Base-by-base conservation (phyloP, 2,113 vertebrate species). In the Collichthys lucidus region DNA sequence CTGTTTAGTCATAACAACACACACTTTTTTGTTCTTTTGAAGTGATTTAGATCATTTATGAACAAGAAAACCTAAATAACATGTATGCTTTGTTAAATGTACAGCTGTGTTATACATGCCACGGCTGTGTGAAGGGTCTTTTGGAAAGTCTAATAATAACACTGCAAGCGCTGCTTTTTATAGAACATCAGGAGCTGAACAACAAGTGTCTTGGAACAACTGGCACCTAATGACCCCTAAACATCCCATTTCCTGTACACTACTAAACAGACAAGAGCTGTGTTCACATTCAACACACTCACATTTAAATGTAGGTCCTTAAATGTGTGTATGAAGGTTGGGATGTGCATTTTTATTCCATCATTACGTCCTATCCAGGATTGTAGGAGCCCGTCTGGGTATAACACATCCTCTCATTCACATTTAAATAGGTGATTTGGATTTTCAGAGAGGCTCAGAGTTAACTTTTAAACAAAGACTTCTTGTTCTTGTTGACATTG, bases 91-190 rank as follows among this genome's bases (percentile, higher is more conserved):
- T 14, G 15, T 47, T 29, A 20, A 19, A 16, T 49, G 6, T 49
- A 10, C 60, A 22, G 22, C 2, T 61, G 17, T 35, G 29, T 42
- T 40, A 40, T 17, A 3, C n/a, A 12, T 35, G 20, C 20, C 40
- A 31, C 26, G 15, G 49, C 40, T 31, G 44, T 42, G 59, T 5
- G 31, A 46, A 50, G 11, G 17, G 29, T 42, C 53, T 52, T n/a
- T 40, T 26, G 26, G 52, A 42, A 40, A 11, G 52, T 49, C 20
- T 59, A 50, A 35, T n/a, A 62, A 60, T 74, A 80, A 74, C n/a
- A 50, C 53, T 5, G 53, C 60, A 40, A 73, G 78, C 16, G 4
- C 1, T 26, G 49, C 78, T 80, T 67, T 80, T 74, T 60, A 74
- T 60, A 74, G 62, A 67, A 52, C 70, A 60, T 74, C n/a, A 5